Evolutionary conservation across 1,140 invertebrate species (phyloP).

Genomic region (Lordiphosa mommai): DNA sequence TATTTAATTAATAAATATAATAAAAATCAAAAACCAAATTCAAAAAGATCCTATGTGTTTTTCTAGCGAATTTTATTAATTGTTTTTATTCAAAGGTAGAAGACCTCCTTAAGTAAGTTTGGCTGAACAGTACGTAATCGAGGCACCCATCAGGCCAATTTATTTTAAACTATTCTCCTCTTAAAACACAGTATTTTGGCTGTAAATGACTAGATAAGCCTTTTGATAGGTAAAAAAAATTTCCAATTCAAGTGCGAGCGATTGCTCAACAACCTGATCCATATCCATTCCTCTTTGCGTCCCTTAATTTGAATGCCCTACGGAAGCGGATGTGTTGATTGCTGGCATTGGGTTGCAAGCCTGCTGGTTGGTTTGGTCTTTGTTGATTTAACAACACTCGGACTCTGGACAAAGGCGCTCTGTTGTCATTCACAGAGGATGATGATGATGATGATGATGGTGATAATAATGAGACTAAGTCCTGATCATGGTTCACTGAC

Average conservation of each 20-base stretch:
- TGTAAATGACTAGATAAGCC: too few relatives aligned
- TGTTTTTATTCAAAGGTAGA: too few relatives aligned
- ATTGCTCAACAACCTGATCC: slow-evolving; percentile 46
- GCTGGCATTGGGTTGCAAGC: slow-evolving; percentile 25
- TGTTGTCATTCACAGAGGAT: slow-evolving; percentile 52
- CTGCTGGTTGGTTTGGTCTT: slow-evolving; percentile 23
- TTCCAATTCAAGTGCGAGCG: slow-evolving; percentile 40
- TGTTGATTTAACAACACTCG: slow-evolving; percentile 32
- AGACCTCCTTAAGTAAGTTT: too few relatives aligned
- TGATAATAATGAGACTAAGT: slow-evolving; percentile 29
- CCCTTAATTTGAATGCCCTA: slow-evolving; percentile 36
- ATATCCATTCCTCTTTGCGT: slow-evolving; percentile 22
- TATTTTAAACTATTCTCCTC: too few relatives aligned
- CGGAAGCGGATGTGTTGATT: slow-evolving; percentile 68
- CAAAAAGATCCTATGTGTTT: too few relatives aligned
- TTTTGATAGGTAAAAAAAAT: too few relatives aligned
- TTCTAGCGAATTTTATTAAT: too few relatives aligned
- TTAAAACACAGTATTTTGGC: too few relatives aligned
- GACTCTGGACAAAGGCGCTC: slow-evolving; percentile 22
- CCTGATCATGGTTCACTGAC: slow-evolving; percentile 69
- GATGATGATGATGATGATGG: slow-evolving; percentile 6
- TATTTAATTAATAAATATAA: too few relatives aligned
- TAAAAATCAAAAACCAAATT: too few relatives aligned
- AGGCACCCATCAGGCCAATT: too few relatives aligned
- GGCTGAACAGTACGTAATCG: too few relatives aligned